A percentile compares a stretch with the other conserved stretches of the same genome.
phyloP scores from a whole-genome alignment of 2,113 vertebrate species.

The Bagarius yarrelli region DNA sequence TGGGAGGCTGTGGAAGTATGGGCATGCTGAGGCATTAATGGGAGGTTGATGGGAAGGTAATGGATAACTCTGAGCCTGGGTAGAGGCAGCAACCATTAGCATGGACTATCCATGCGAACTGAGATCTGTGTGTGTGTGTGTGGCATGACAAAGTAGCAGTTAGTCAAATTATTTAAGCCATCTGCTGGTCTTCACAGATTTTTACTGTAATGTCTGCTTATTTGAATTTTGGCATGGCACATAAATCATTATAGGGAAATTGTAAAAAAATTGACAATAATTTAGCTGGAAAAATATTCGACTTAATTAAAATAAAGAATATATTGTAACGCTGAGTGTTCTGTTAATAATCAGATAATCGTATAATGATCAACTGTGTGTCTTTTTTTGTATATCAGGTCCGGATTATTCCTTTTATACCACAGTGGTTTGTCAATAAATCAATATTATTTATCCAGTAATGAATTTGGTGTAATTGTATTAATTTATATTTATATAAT shows the following conservation, averaged over 20 bases:
- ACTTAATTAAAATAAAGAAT: neutral
- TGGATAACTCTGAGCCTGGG: slow-evolving; percentile 41
- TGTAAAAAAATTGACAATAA: neutral
- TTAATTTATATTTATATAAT: neutral
- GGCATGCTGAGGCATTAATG: slow-evolving; percentile 51
- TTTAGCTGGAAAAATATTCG: neutral
- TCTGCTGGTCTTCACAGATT: slow-evolving; percentile 39
- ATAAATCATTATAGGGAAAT: slow-evolving; percentile 1
- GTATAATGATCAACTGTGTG: neutral
- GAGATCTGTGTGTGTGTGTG: slow-evolving; percentile 28
- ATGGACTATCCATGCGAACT: slow-evolving; percentile 28
- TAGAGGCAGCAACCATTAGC: slow-evolving; percentile 41
- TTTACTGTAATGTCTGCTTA: slow-evolving; percentile 23
- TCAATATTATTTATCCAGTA: neutral
- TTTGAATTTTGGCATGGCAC: slow-evolving; percentile 22
- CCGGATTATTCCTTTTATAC: neutral
- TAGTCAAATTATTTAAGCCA: slow-evolving; percentile 30
- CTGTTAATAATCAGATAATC: too few species aligned
- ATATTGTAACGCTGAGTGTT: neutral
- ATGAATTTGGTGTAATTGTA: neutral
- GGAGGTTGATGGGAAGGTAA: slow-evolving; percentile 50
- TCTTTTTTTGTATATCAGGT: neutral
- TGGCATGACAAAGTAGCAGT: slow-evolving; percentile 46
- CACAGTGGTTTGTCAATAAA: neutral
- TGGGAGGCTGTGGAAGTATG: slow-evolving; percentile 24